Conservation (phyloP, 2,888 invertebrate species). For the Ommatoiulus sabulosus region DNA sequence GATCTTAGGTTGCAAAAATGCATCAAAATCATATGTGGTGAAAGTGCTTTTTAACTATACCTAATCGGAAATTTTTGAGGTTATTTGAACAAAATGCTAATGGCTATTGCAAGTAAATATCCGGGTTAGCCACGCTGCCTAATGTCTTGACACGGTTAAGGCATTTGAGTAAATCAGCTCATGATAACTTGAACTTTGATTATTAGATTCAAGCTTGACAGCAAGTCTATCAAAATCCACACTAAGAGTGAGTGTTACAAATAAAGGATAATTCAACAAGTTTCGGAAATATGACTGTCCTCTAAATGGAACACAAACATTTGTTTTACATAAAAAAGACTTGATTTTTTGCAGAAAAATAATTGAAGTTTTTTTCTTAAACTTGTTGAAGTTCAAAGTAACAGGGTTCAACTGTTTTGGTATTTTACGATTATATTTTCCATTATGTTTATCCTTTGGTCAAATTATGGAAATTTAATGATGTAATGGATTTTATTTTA, state of each 20-base stretch:
- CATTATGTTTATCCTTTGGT: not conserved
- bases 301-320: too few relatives aligned
- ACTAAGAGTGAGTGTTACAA: too few relatives aligned
- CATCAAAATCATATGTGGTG: not conserved
- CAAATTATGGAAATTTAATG: constrained; percentile 2
- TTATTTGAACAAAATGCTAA: not conserved
- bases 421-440: not conserved
- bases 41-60: not conserved
- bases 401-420: not conserved
- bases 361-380: not conserved
- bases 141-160: not conserved
- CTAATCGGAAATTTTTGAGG: not conserved
- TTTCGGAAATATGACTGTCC: too few relatives aligned
- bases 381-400: not conserved
- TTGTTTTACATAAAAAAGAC: too few relatives aligned
- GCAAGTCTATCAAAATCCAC: not conserved
- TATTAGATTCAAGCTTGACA: not conserved
- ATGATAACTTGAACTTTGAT: not conserved
- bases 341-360: too few relatives aligned
- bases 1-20: not conserved
- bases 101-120: not conserved
- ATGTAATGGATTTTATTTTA: constrained; percentile 4
- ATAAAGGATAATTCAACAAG: too few relatives aligned
- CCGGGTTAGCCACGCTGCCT: not conserved
- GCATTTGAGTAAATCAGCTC: not conserved